Conservation (phyloP, 2,888 invertebrate genomes). For the Entomobrya proxima region DNA sequence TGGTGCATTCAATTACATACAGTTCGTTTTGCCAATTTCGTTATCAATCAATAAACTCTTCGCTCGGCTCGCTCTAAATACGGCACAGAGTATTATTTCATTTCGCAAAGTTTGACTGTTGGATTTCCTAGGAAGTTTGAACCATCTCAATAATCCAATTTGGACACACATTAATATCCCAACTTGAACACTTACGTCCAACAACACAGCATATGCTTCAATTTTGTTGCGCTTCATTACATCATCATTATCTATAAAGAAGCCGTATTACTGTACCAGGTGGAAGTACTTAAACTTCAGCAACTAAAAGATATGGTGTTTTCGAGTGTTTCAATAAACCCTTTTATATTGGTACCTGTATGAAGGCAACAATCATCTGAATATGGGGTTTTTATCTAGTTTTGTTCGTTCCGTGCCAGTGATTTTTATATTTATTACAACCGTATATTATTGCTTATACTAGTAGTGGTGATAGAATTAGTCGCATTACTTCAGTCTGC, state of each 20-base stretch:
- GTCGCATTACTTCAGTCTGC: neutral
- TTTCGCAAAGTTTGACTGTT: neutral
- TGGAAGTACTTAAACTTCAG: neutral
- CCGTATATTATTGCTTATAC: neutral
- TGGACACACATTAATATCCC: neutral
- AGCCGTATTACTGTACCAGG: constrained; percentile 30
- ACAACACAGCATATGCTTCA: neutral
- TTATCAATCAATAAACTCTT: too few relatives aligned
- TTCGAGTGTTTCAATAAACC: neutral
- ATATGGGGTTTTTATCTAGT: constrained; percentile 18
- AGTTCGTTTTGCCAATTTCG: too few relatives aligned
- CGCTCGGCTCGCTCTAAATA: too few relatives aligned
- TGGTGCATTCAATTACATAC: too few relatives aligned
- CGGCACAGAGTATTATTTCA: too few relatives aligned
- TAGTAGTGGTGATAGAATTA: neutral
- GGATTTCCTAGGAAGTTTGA: constrained; percentile 57
- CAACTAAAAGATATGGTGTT: neutral
- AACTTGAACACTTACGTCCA: neutral
- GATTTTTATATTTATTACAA: constrained; percentile 52
- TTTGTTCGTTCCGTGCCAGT: constrained; percentile 51
- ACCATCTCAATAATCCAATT: constrained; percentile 29
- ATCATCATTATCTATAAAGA: constrained; percentile 19
- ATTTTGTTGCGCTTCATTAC: constrained; percentile 59
- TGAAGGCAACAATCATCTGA: neutral
- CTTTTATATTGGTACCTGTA: neutral